Percentiles rank a stretch among this genome's conserved stretches.
Evolutionary conservation across 2,888 invertebrate genomes (phyloP).

Genomic region (Kuschelorhynchus macadamiae): DNA sequence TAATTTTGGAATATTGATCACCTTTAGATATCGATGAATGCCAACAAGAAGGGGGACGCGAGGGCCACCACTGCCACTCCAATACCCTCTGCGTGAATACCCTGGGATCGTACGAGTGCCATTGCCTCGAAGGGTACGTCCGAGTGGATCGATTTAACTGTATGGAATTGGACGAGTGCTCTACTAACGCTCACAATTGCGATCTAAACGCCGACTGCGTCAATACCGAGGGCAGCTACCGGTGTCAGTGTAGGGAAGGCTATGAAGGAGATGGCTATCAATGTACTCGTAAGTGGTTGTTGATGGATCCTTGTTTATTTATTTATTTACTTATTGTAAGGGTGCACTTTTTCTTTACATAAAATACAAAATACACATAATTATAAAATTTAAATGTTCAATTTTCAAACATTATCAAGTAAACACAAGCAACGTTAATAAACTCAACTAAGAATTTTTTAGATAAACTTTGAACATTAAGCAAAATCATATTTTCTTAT

Average conservation of each 20-base stretch:
- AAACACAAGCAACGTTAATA: no score
- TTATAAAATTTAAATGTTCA: no score
- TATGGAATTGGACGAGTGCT: conserved; percentile 86
- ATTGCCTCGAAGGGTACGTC: conserved; percentile 85
- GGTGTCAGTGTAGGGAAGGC: conserved; percentile 80
- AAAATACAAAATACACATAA: no score
- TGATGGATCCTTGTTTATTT: not conserved
- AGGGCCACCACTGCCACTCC: conserved; percentile 88
- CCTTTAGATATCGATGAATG: conserved; percentile 88
- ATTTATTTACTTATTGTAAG: not conserved
- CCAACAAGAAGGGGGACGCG: conserved; percentile 80
- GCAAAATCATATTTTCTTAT: no score
- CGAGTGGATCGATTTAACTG: conserved; percentile 85
- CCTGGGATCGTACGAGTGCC: conserved; percentile 85
- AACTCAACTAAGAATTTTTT: no score
- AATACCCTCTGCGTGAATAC: conserved; percentile 89
- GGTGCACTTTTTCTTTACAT: no score
- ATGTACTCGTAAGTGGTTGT: conserved; percentile 84
- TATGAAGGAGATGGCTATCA: conserved; percentile 84
- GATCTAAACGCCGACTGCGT: conserved; percentile 83
- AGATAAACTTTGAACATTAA: no score
- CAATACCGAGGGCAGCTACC: conserved; percentile 87
- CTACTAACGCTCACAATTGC: conserved; percentile 80
- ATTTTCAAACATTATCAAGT: no score
- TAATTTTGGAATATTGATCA: no score